phyloP scores from a whole-genome alignment of 2,113 vertebrate species.

The Paradisaea rubra region DNA sequence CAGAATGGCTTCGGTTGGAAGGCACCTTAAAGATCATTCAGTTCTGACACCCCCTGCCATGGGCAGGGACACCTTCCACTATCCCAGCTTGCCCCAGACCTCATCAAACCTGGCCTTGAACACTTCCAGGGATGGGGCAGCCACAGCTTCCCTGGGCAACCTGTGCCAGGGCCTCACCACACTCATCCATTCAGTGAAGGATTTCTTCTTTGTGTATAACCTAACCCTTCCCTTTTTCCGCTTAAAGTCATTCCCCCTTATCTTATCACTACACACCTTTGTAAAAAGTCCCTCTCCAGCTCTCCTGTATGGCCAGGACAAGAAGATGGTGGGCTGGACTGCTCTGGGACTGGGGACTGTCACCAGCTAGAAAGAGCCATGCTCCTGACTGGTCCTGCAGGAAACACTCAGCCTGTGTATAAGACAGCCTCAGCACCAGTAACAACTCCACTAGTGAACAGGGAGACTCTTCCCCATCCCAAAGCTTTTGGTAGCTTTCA shows the following conservation, averaged over 20 bases:
- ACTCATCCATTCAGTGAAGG: neutral
- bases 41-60: neutral
- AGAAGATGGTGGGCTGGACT: neutral
- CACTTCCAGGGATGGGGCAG: neutral
- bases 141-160: neutral
- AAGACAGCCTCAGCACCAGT: neutral
- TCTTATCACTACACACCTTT: neutral
- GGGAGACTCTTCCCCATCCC: neutral
- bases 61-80: neutral
- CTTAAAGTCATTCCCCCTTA: neutral
- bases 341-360: neutral
- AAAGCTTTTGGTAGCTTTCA: neutral
- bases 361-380: neutral
- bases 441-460: neutral
- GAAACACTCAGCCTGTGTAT: neutral
- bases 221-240: neutral
- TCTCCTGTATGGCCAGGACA: neutral
- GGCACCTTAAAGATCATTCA: neutral
- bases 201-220: neutral
- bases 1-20: neutral
- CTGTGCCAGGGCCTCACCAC: neutral
- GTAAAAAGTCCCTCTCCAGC: neutral
- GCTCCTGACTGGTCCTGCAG: neutral
- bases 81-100: neutral
- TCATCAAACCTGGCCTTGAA: fast-evolving